These are phyloP conservation scores for Hypothenemus hampei DNA, from an alignment of 1,140 invertebrate genomes.

Conservation along the genomic window DNA sequence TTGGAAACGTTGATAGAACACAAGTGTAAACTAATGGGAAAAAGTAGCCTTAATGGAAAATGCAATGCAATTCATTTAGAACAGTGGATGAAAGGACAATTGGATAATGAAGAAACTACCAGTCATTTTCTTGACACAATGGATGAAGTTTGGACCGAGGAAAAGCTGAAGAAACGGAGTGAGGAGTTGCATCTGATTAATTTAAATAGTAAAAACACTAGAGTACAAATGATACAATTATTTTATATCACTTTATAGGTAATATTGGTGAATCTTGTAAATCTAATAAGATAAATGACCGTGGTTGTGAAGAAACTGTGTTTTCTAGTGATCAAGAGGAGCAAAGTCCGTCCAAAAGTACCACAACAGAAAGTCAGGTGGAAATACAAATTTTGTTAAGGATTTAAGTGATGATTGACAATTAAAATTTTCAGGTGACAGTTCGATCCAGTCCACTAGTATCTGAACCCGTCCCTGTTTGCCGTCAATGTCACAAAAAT, in stretches of 20 bases:
- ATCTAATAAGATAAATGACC: constrained; percentile 39
- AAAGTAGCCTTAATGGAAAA: constrained; percentile 52
- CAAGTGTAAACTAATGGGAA: constrained; percentile 55
- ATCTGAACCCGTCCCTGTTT: constrained; percentile 58
- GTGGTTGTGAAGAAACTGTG: constrained; percentile 42
- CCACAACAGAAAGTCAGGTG: constrained; percentile 65
- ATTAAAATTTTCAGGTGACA: constrained; percentile 51
- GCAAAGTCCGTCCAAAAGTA: constrained; percentile 61
- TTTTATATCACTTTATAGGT: background rate
- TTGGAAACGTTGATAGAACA: constrained; percentile 56
- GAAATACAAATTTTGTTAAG: constrained; percentile 46
- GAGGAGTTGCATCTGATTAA: constrained; percentile 59
- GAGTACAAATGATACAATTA: constrained; percentile 29
- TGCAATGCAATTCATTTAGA: constrained; percentile 61
- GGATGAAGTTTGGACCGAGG: constrained; percentile 64
- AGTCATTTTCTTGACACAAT: constrained; percentile 47
- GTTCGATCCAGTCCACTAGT: constrained; percentile 62
- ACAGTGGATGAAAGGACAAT: constrained; percentile 65
- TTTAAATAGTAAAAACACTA: too few relatives aligned
- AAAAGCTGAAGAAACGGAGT: constrained; percentile 60
- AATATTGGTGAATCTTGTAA: too few relatives aligned
- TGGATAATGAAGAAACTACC: constrained; percentile 43
- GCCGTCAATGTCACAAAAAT: constrained; percentile 68
- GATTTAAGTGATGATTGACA: background rate
- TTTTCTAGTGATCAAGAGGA: constrained; percentile 51